These are phyloP conservation scores for Molothrus ater DNA, from an alignment of 2,797 vertebrate species.

Conservation along the genomic window DNA sequence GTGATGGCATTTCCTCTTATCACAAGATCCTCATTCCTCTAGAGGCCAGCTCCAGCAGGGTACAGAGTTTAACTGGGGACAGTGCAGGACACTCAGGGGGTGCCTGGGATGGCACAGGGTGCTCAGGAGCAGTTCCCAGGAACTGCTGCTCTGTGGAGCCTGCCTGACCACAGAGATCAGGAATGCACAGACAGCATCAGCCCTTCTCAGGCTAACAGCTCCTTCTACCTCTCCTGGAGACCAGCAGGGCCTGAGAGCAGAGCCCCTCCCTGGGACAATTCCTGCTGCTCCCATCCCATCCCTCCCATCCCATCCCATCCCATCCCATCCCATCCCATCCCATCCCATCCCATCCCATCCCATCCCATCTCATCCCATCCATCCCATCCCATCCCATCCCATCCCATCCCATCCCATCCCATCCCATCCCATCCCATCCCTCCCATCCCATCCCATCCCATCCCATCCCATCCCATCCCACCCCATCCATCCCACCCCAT, in stretches of 20 bases:
- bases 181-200: accelerated
- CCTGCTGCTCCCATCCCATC: neutral
- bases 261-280: accelerated
- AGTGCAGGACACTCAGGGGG: accelerated
- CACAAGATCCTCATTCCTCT: too few species aligned
- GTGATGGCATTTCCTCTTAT: neutral
- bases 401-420: neutral
- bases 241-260: too few species aligned
- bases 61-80: neutral
- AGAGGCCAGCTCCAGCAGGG: neutral
- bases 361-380: too few species aligned
- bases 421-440: neutral
- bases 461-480: too few species aligned
- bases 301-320: too few species aligned
- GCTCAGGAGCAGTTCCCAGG: accelerated
- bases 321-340: too few species aligned
- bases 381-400: too few species aligned
- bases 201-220: neutral
- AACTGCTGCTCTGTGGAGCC: neutral
- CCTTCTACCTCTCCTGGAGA: neutral
- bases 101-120: accelerated
- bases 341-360: too few species aligned
- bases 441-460: too few species aligned
- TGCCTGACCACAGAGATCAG: neutral
- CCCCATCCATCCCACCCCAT: too few species aligned